Conservation (phyloP, 2,113 vertebrate species). For the Anoura caudifer region DNA sequence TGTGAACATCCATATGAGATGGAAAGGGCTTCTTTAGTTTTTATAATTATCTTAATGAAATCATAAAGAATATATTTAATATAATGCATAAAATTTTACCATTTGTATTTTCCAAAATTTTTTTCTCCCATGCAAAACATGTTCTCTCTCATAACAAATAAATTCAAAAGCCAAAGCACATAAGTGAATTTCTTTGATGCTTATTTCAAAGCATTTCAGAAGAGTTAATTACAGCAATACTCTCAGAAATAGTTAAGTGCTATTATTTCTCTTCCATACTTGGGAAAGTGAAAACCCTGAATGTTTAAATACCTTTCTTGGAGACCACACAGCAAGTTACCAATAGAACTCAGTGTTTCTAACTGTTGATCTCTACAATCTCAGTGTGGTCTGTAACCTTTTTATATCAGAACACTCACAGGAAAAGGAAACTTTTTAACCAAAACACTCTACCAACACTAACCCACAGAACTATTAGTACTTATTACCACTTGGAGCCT, state of each 20-base stretch:
- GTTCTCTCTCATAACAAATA: slow-evolving; percentile 53
- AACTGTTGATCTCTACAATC: neutral
- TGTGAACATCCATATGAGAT: neutral
- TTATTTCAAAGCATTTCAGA: slow-evolving; percentile 68
- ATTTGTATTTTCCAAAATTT: neutral
- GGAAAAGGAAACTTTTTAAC: slow-evolving; percentile 14
- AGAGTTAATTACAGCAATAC: slow-evolving; percentile 57
- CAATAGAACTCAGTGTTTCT: neutral
- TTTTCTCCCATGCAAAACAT: slow-evolving; percentile 23
- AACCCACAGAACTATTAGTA: neutral
- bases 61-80: neutral
- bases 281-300: neutral
- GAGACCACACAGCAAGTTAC: slow-evolving; percentile 66
- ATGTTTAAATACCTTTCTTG: slow-evolving; percentile 27
- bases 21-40: neutral
- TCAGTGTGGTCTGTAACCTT: slow-evolving; percentile 12
- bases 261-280: slow-evolving; percentile 51
- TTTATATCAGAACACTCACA: slow-evolving; percentile 1
- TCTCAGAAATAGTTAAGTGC: slow-evolving; percentile 56
- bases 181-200: slow-evolving; percentile 63
- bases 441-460: neutral
- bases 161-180: slow-evolving; percentile 55
- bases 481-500: slow-evolving; percentile 1
- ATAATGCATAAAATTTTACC: neutral
- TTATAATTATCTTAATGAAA: neutral